phyloP scores from a whole-genome alignment of 2,113 vertebrate species.

The Pterocles gutturalis region DNA sequence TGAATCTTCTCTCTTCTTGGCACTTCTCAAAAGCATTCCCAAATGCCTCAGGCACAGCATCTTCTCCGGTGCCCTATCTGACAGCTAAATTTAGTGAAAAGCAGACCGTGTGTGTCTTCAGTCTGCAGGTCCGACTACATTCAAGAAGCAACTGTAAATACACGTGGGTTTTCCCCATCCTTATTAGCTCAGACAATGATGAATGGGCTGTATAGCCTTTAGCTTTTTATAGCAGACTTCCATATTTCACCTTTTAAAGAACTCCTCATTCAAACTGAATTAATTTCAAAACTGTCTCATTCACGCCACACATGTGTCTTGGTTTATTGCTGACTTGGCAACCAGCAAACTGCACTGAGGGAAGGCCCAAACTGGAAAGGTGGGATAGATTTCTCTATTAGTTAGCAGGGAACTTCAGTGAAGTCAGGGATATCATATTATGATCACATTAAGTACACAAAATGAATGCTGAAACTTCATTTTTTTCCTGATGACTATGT shows the following conservation, averaged over 20 bases:
- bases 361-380: fast-evolving
- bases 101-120: background rate
- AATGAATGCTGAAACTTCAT: fast-evolving
- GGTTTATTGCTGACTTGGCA: background rate
- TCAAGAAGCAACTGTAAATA: background rate
- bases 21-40: background rate
- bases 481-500: background rate
- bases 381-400: background rate
- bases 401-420: background rate
- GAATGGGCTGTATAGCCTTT: background rate
- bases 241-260: background rate
- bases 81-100: background rate
- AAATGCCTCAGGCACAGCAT: background rate
- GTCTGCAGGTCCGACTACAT: background rate
- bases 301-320: background rate
- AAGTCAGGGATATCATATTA: background rate
- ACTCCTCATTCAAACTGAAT: background rate
- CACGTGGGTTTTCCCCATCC: fast-evolving
- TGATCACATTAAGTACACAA: background rate
- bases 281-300: background rate
- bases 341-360: background rate
- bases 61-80: background rate
- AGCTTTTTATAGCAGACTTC: background rate
- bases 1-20: background rate
- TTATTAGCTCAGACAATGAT: background rate